Evolutionary conservation across 2,888 invertebrate genomes (phyloP), one percentile per base, ranked within the genome.

Genomic region (Ellobium chinense): DNA sequence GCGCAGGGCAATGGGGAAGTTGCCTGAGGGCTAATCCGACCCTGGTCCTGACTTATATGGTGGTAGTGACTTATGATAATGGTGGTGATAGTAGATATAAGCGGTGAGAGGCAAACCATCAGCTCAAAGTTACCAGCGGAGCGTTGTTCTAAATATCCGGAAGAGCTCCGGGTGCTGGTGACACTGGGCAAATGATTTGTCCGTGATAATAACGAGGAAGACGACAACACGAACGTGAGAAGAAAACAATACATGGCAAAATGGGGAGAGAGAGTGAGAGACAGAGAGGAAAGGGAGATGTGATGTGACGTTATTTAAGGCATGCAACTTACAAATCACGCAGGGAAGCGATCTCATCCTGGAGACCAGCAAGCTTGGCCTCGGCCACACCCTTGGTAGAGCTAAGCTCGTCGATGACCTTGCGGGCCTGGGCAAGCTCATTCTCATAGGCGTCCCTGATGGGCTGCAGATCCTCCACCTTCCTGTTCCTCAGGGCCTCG

Each of bases 371-470:
- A 39, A 92, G 89, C 78, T 92, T 91, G 56, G 93, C 92, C 87
- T 94, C 93, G 46, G 93, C 89, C 70, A 92, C 91, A 7, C 93
- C 93, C 86, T 93, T 93, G 83, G 93, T 90, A 76, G 93, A 91
- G 31, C 92, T 92, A 29, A 93, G 89, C 31, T 93, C 92, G 83
- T 93, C 93, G 76, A 94, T 92, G 73, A 93, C 91, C 73, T 91
- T 90, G 39, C 93, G 88, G 58, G 93, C 93, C 81, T 93, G 93
- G 9, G 92, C 91, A 70, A 94, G 87, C 84, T 94, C 93, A 63
- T 91, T 92, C 81, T 93, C 92, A 89, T 92, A 94, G 87, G 92
- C 89, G 78, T 90, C 90, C 84, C 92, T 89, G 80, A 93, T 89
- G 82, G 90, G 88, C 31, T 88, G 87, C n/a, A 91, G 88, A 78